Evolutionary conservation across 1,140 invertebrate species (phyloP).

Genomic region (Lepidurus apus): DNA sequence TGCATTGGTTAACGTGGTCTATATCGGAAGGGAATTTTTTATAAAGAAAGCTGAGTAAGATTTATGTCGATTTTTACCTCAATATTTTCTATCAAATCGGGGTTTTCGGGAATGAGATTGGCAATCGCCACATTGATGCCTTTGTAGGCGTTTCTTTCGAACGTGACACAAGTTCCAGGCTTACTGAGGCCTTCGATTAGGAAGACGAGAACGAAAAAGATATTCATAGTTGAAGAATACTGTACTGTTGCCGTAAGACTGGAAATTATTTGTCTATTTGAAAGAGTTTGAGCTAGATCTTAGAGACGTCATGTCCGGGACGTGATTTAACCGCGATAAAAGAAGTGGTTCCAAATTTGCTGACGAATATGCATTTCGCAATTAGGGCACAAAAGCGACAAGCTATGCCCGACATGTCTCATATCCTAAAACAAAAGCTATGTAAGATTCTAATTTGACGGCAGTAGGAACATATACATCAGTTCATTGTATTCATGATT

Average conservation of each 20-base stretch:
- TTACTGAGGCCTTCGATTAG: not conserved
- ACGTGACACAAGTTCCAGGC: not conserved
- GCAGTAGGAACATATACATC: too few relatives aligned
- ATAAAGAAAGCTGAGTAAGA: not conserved
- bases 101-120: not conserved
- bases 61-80: not conserved
- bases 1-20: not conserved
- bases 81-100: not conserved
- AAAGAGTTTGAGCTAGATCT: not conserved
- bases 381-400: too few relatives aligned
- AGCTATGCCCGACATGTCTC: too few relatives aligned
- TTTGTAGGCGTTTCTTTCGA: not conserved
- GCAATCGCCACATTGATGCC: not conserved
- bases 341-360: not conserved
- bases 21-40: not conserved
- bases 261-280: not conserved
- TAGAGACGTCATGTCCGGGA: conserved; percentile 6
- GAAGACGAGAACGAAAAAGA: not conserved
- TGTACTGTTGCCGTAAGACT: not conserved
- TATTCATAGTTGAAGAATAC: not conserved
- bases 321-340: conserved; percentile 11
- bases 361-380: not conserved
- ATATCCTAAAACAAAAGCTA: too few relatives aligned
- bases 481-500: too few relatives aligned
- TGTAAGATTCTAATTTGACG: too few relatives aligned